phyloP scores from a whole-genome alignment of 1,140 invertebrate species.

The Microplitis mediator region DNA sequence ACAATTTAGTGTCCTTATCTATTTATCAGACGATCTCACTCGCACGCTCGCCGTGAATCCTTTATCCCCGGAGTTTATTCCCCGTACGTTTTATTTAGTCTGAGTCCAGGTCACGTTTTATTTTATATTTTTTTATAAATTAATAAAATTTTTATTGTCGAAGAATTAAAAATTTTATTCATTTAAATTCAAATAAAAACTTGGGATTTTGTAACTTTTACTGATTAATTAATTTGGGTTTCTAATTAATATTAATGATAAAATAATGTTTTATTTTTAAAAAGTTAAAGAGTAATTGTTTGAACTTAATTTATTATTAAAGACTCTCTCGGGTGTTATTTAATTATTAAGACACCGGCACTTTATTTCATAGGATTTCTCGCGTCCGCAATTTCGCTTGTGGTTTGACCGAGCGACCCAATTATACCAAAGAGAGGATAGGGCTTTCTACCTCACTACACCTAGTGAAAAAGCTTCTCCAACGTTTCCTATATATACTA shows the following conservation, averaged over 20 bases:
- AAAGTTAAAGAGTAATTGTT: too few relatives aligned
- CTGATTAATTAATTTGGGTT: too few relatives aligned
- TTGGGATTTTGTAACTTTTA: too few relatives aligned
- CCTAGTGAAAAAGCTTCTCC: background rate
- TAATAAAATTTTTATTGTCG: too few relatives aligned
- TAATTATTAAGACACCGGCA: background rate
- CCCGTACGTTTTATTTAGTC: too few relatives aligned
- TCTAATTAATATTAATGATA: too few relatives aligned
- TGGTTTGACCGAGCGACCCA: conserved; percentile 11
- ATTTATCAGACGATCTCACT: background rate
- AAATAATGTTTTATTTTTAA: too few relatives aligned
- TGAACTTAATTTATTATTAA: too few relatives aligned
- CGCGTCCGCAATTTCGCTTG: background rate
- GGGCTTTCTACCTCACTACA: background rate
- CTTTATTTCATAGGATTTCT: background rate
- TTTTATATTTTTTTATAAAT: too few relatives aligned
- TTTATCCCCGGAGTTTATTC: background rate
- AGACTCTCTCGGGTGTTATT: background rate
- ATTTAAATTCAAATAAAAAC: too few relatives aligned
- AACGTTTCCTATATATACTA: background rate
- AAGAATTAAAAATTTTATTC: too few relatives aligned
- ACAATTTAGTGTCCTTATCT: background rate
- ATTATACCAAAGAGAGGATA: background rate
- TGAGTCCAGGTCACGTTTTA: too few relatives aligned
- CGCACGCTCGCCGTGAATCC: background rate